phyloP scores from a whole-genome alignment of 2,797 vertebrate genomes.

The Mormyrops boulengeri region DNA sequence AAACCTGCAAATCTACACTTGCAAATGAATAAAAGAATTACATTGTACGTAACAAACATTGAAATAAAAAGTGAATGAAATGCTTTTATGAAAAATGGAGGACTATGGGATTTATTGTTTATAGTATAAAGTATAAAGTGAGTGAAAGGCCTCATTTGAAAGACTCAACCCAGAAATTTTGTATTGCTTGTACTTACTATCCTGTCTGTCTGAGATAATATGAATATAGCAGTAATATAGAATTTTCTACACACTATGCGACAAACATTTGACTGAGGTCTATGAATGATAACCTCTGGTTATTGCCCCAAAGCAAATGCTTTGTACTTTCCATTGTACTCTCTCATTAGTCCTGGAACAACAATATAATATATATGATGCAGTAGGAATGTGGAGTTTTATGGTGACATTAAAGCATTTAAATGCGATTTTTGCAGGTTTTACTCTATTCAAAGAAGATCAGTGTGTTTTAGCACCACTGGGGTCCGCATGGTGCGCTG shows the following conservation, averaged over 20 bases:
- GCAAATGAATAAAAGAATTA: background rate
- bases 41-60: background rate
- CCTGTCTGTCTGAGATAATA: background rate
- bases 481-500: background rate
- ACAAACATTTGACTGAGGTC: background rate
- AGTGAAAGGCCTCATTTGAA: background rate
- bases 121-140: background rate
- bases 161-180: background rate
- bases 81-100: background rate
- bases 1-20: background rate
- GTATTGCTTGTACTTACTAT: background rate
- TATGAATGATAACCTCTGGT: background rate
- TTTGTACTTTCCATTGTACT: background rate
- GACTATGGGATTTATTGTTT: background rate
- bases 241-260: background rate
- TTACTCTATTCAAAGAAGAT: background rate
- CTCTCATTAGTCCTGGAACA: background rate
- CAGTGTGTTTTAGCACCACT: background rate
- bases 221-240: background rate
- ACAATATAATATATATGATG: background rate
- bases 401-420: background rate
- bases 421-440: background rate
- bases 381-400: background rate
- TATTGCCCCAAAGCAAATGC: background rate
- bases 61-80: background rate